Percentiles rank a stretch among this genome's conserved stretches.
These are phyloP conservation scores for Sphaerophoria taeniata DNA, from an alignment of 2,888 invertebrate genomes.

Conservation along the genomic window DNA sequence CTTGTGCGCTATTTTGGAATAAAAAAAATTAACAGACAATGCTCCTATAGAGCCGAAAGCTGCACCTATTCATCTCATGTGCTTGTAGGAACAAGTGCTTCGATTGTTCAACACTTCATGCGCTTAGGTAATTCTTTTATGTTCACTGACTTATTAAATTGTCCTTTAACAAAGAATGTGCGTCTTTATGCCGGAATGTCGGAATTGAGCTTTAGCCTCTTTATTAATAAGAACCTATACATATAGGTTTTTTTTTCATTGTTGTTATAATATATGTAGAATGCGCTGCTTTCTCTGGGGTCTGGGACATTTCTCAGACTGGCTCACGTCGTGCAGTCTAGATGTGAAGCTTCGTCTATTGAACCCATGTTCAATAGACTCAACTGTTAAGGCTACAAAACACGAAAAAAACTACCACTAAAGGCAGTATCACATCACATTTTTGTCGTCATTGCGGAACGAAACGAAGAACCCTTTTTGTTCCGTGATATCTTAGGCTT, in stretches of 20 bases:
- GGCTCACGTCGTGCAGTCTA: constrained; percentile 36
- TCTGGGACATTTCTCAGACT: constrained; percentile 34
- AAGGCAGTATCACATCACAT: constrained; percentile 38
- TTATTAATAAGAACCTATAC: neutral
- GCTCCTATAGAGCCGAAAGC: constrained; percentile 23
- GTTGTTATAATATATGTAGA: constrained; percentile 1
- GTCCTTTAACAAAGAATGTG: constrained; percentile 47
- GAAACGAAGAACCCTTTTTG: constrained; percentile 44
- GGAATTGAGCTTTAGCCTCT: constrained; percentile 3
- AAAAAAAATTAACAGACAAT: constrained; percentile 29
- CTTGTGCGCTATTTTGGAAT: constrained; percentile 17
- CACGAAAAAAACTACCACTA: constrained; percentile 25
- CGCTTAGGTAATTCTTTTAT: constrained; percentile 57
- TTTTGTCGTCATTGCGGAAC: constrained; percentile 14
- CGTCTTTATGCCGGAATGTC: constrained; percentile 30
- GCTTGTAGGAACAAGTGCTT: constrained; percentile 49
- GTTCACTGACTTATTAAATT: constrained; percentile 55
- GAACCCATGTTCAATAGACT: constrained; percentile 49
- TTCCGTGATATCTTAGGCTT: constrained; percentile 45
- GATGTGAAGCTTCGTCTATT: constrained; percentile 47
- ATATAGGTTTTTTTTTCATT: constrained; percentile 36
- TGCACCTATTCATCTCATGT: constrained; percentile 27
- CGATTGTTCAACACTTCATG: constrained; percentile 53
- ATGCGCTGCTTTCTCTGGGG: constrained; percentile 45
- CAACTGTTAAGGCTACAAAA: constrained; percentile 48